These are phyloP conservation scores for Drosophila bunnanda DNA, from an alignment of 2,888 invertebrate species.

Conservation along the genomic window DNA sequence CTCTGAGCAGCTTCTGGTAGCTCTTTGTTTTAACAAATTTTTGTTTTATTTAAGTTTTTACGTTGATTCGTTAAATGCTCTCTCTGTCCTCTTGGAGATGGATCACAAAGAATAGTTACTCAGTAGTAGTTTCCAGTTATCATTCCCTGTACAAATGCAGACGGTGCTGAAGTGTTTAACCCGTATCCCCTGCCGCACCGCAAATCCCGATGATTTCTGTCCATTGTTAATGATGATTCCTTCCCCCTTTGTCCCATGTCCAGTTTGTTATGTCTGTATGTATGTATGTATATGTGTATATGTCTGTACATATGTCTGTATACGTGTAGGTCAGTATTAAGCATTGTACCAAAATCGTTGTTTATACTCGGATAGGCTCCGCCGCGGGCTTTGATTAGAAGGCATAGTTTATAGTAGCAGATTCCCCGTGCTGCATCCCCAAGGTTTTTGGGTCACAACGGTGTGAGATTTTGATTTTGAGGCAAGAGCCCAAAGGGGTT, in stretches of 20 bases:
- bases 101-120: constrained; percentile 25
- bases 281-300: constrained; percentile 7
- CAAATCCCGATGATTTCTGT: constrained; percentile 10
- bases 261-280: constrained; percentile 22
- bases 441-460: not conserved
- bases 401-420: constrained; percentile 8
- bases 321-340: constrained; percentile 65
- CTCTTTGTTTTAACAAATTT: constrained; percentile 18
- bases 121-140: constrained; percentile 26
- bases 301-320: constrained; percentile 32
- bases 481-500: not conserved
- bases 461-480: constrained; percentile 5
- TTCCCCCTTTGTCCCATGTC: constrained; percentile 5
- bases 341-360: constrained; percentile 66
- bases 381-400: constrained; percentile 8
- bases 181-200: not conserved
- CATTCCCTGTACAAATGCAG: constrained; percentile 39
- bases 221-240: constrained; percentile 13
- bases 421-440: not conserved
- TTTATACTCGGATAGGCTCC: constrained; percentile 29
- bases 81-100: constrained; percentile 18
- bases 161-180: not conserved
- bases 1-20: not conserved
- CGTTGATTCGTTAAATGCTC: constrained; percentile 43
- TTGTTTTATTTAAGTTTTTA: constrained; percentile 8